These are phyloP conservation scores for Danionella dracula DNA, from an alignment of 2,797 vertebrate genomes.

Conservation along the genomic window DNA sequence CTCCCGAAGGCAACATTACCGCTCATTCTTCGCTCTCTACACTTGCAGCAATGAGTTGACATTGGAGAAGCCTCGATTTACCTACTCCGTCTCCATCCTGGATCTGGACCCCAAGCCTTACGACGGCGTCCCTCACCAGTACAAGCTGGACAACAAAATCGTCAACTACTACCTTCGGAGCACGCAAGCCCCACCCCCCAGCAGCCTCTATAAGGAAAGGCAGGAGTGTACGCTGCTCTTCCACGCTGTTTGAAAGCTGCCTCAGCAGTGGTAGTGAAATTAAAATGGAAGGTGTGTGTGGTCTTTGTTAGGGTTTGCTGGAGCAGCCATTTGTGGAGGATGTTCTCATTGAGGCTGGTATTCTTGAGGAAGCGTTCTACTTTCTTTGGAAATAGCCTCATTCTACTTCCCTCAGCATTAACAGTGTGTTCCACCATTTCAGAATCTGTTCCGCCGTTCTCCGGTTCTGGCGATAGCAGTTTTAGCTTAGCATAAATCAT, in stretches of 20 bases:
- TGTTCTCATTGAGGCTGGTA: constrained; percentile 23
- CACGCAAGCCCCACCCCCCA: constrained; percentile 63
- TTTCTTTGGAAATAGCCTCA: no score
- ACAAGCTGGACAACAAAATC: constrained; percentile 87
- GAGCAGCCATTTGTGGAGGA: neutral
- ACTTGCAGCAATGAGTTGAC: constrained; percentile 67
- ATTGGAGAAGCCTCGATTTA: constrained; percentile 73
- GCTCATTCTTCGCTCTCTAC: neutral
- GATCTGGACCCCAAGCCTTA: constrained; percentile 94
- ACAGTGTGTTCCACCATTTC: no score
- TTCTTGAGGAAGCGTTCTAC: no score
- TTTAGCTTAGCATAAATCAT: no score
- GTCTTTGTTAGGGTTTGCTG: constrained; percentile 28
- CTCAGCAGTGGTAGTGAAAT: constrained; percentile 5
- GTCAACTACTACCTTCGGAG: constrained; percentile 84
- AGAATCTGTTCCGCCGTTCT: no score
- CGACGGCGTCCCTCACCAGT: constrained; percentile 86
- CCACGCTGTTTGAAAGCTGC: constrained; percentile 78
- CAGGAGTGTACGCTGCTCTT: constrained; percentile 90
- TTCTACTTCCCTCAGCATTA: no score
- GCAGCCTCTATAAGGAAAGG: constrained; percentile 71
- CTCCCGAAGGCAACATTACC: neutral
- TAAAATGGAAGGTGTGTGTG: neutral
- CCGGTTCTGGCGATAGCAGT: no score
- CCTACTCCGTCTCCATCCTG: constrained; percentile 85